Evolutionary conservation across 2,113 vertebrate species (phyloP).

Genomic region (Deroptyus accipitrinus): DNA sequence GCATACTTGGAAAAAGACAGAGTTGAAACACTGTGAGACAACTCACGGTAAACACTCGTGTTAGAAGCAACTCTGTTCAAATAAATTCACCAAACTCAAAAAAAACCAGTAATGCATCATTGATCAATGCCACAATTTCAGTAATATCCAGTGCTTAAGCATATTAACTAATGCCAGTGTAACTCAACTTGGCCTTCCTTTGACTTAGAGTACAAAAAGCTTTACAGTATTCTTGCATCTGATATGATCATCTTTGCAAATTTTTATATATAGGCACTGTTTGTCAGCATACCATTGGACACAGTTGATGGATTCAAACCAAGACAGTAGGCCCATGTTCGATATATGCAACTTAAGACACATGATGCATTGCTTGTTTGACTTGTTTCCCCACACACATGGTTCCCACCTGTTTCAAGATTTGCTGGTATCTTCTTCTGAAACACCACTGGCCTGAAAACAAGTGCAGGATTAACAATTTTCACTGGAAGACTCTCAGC

Average conservation of each 20-base stretch:
- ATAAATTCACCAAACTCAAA: background rate
- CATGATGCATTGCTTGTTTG: accelerated
- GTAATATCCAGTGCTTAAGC: background rate
- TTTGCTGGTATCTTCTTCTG: background rate
- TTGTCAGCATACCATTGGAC: background rate
- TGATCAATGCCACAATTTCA: background rate
- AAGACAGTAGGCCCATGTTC: background rate
- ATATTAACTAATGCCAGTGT: background rate
- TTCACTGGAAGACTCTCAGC: background rate
- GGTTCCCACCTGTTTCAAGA: conserved; percentile 51
- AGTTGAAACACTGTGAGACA: background rate
- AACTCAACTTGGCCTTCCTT: background rate
- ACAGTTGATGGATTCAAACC: background rate
- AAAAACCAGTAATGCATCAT: background rate
- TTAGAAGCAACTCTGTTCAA: background rate
- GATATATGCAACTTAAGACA: background rate
- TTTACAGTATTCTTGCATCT: background rate
- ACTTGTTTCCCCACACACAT: accelerated
- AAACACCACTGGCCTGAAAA: conserved; percentile 61
- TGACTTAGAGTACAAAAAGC: background rate
- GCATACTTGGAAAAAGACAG: background rate
- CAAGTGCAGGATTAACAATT: conserved; percentile 17
- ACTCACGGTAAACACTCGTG: background rate
- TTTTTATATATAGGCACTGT: background rate
- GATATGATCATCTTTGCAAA: background rate